phyloP scores from a whole-genome alignment of 1,140 invertebrate genomes.

The Drosophila sulfurigaster region DNA sequence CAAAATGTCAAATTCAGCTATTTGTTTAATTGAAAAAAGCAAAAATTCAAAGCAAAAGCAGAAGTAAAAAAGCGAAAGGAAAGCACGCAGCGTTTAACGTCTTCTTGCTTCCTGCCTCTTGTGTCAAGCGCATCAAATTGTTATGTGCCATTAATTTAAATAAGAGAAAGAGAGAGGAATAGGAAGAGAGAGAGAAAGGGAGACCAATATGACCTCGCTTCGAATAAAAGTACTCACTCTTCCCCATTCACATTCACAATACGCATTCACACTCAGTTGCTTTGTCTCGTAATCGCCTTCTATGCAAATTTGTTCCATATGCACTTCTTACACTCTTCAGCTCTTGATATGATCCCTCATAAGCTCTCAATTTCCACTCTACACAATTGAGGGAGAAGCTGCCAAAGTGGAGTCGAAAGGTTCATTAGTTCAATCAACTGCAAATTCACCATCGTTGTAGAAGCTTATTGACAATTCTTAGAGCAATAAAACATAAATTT shows the following conservation, averaged over 20 bases:
- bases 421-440: too few relatives aligned
- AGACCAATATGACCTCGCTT: not conserved
- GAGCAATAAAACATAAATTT: too few relatives aligned
- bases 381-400: not conserved
- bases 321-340: constrained; percentile 8
- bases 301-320: constrained; percentile 34
- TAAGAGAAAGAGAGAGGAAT: not conserved
- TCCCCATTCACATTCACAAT: not conserved
- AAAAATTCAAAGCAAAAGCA: constrained; percentile 10
- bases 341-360: constrained; percentile 1
- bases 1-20: constrained; percentile 81
- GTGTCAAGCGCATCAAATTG: constrained; percentile 64
- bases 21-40: constrained; percentile 80
- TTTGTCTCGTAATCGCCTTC: not conserved
- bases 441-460: too few relatives aligned
- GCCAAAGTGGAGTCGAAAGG: too few relatives aligned
- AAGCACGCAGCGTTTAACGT: constrained; percentile 4
- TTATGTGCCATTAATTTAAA: constrained; percentile 75
- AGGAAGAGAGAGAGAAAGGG: too few relatives aligned
- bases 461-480: too few relatives aligned
- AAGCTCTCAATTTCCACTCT: constrained; percentile 3
- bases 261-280: not conserved
- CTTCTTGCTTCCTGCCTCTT: not conserved
- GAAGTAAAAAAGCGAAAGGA: not conserved
- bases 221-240: not conserved